Base-by-base conservation (phyloP, 2,888 invertebrate species). In the Cylindroiulus punctatus region DNA sequence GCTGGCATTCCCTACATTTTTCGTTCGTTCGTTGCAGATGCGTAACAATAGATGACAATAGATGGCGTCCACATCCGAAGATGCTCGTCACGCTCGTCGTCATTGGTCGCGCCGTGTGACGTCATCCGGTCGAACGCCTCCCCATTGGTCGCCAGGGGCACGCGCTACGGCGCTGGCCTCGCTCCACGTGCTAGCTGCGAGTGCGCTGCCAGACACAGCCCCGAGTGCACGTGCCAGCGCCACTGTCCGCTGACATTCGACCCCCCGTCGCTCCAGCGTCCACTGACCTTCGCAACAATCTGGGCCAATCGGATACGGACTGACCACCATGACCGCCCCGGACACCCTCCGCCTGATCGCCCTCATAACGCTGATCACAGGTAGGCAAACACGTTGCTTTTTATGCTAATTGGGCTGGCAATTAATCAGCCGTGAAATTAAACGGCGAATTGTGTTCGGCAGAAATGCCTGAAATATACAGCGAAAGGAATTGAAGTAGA, bases 1-100 rank as follows among this genome's bases (percentile, higher is more conserved):
- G 2, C n/a, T n/a, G n/a, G n/a, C 7, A n/a, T 65, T 65, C 10
- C 22, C 44, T 4, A 17, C 44, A 12, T 17, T 44, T 44, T 44
- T 44, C 17, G 7, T 44, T 44, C 44, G 5, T 22, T 65, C 8
- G 65, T 65, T 65, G 65, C 65, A 65, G 65, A 65, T 65, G 7
- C 65, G 65, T 65, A 65, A 65, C 65, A 65, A 65, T 65, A 22
- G 65, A 65, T 65, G 65, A 65, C 65, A 65, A 36, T 22, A 65
- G 65, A 65, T 65, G n/a, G 36, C 65, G 22, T 65, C 47, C 10
- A 0, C 22, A 65, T n/a, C 22, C 22, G 22, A 26, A 65, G 65
- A 65, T 65, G 65, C 65, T 65, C 36, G 65, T 26, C 26, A 65
- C 65, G 65, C 26, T 65, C 65, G 65, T 65, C 65, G 65, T 65